Evolutionary conservation across 1,140 invertebrate species (phyloP).

Genomic region (Papilio aristodemus): DNA sequence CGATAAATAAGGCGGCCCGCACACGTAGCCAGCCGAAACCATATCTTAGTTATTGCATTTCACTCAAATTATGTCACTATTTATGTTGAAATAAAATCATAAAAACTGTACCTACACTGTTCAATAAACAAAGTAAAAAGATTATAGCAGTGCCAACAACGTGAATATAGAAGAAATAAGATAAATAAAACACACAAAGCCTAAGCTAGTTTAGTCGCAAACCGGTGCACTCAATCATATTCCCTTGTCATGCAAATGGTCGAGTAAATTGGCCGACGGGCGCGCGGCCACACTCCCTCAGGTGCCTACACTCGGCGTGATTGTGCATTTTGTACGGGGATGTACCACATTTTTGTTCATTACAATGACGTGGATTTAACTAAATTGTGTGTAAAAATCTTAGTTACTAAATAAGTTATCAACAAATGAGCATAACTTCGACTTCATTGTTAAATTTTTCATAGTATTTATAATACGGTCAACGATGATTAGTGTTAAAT

Average conservation of each 20-base stretch:
- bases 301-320: not conserved
- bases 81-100: not conserved
- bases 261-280: constrained; percentile 3
- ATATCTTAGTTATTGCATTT: not conserved
- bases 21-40: not conserved
- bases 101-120: too few relatives aligned
- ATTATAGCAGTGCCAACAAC: not conserved
- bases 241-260: constrained; percentile 21
- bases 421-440: too few relatives aligned
- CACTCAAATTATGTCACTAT: not conserved
- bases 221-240: constrained; percentile 17
- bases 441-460: too few relatives aligned
- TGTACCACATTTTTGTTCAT: not conserved
- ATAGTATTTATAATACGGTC: too few relatives aligned
- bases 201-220: constrained; percentile 14
- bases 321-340: not conserved
- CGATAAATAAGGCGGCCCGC: not conserved
- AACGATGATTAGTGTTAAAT: too few relatives aligned
- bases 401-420: too few relatives aligned
- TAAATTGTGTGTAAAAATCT: too few relatives aligned
- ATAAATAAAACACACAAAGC: constrained; percentile 2
- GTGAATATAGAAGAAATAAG: not conserved
- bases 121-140: not conserved
- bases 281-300: not conserved
- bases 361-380: not conserved